Evolutionary conservation across 2,888 invertebrate species (phyloP).

Genomic region (Eustalomyia histrio): DNA sequence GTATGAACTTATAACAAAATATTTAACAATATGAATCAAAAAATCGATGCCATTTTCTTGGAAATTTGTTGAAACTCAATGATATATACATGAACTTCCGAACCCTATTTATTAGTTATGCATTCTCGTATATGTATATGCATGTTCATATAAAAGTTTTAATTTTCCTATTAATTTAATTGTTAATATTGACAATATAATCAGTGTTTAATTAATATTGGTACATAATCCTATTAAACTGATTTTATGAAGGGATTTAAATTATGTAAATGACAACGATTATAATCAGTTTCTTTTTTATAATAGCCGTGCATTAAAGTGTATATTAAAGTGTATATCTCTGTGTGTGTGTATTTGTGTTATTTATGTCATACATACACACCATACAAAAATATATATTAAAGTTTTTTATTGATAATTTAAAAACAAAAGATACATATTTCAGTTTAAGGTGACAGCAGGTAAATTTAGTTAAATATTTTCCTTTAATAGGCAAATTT

Average conservation of each 20-base stretch:
- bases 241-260: conserved; percentile 62
- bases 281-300: conserved; percentile 57
- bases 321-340: conserved; percentile 1
- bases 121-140: neutral
- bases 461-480: too few species aligned
- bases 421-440: too few species aligned
- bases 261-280: conserved; percentile 64
- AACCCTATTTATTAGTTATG: conserved; percentile 40
- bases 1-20: too few species aligned
- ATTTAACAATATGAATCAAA: too few species aligned
- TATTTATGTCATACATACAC: neutral
- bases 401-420: too few species aligned
- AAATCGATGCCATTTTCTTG: too few species aligned
- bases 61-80: too few species aligned
- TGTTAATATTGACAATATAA: conserved; percentile 64
- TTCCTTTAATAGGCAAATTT: too few species aligned
- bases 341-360: neutral
- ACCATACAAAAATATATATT: too few species aligned
- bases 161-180: conserved; percentile 62
- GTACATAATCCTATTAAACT: conserved; percentile 63
- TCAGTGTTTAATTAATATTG: conserved; percentile 65
- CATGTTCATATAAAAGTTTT: conserved; percentile 45
- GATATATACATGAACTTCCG: too few species aligned
- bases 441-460: too few species aligned
- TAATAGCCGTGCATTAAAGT: neutral